Base-by-base conservation (phyloP, 2,113 vertebrate genomes). In the Dendropsophus ebraccatus region DNA sequence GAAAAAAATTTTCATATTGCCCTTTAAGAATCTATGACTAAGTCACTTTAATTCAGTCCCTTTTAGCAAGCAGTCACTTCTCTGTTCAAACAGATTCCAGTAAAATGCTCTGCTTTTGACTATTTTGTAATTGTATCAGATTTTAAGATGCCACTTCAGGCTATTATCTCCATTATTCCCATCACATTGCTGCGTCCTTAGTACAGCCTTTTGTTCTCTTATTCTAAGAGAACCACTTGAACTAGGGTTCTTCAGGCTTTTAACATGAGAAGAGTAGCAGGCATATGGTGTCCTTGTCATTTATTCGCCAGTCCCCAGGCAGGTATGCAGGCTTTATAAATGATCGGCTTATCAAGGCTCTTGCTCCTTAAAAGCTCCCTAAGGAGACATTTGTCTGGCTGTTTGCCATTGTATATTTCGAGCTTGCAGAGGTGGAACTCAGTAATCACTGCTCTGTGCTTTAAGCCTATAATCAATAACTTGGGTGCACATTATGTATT, bases 321-420 rank as follows among this genome's bases (percentile, higher is more conserved):
- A 88, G 87, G 67, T 88, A 88, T 90, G 90, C 87, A 88, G 87
- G 35, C 87, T 93, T 91, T 88, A 7, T 85, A 89, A 92, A 74
- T 87, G 87, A 91, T 93, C 87, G 92, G 82, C 82, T 92, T 87
- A 89, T 92, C 91, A 90, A 88, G 86, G 83, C 49, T 87, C 90
- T 85, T 89, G 79, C 80, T 91, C 87, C 89, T 90, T 91, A 88
- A 92, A 88, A 90, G 86, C 88, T 50, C 90, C 83, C 83, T 41
- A 10, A 65, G 86, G 89, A 88, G 67, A 88, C 58, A 58, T 87
- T 84, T 87, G 17, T 83, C 70, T 83, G 58, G 37, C 49, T 90
- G 47, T 89, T 92, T 88, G 54, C 70, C 85, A 73, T 86, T 88
- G 87, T 88, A 58, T 83, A 86, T 86, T 92, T 92, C 86, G 88